Base-by-base conservation (phyloP, 1,140 invertebrate species). In the Atopsyche davidsoni region DNA sequence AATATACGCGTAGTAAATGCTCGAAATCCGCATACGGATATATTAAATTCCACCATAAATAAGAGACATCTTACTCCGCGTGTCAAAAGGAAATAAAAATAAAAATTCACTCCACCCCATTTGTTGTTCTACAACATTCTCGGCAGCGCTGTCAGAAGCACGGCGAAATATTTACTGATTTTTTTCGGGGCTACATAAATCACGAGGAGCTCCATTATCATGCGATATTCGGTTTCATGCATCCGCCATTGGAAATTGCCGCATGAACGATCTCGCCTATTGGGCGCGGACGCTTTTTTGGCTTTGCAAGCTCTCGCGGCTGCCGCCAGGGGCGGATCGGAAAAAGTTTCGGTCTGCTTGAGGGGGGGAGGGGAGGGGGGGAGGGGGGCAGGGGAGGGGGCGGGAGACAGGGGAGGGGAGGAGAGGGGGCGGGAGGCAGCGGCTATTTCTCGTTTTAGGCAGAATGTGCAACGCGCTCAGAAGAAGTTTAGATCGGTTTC, bases 401-500 rank as follows among this genome's bases (percentile, higher is more conserved):
- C 9, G 25, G n/a, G 25, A 28, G 25, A n/a, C 25, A 28, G 25
- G 6, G 6, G 25, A 11, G 41, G 16, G 32, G 23, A 41, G 31
- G 14, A 36, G 14, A 36, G 9, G 25, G n/a, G 25, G n/a, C 6
- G 25, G 6, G n/a, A n/a, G 6, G 6, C 6, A 11, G 41, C 9
- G 32, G 23, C 31, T 19, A 43, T 19, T 50, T 50, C 43, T 50
- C 35, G 14, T 24, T 32, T 19, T 21, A 14, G 36, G 23, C 17
- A 11, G 17, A 40, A 35, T 19, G 40, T 22, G 46, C 38, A 22
- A 49, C 48, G 28, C 38, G 38, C 40, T 14, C 11, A n/a, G 25
- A 4, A 16, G 18, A 25, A 43, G 38, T 50, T 43, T 50, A 43
- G 43, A 50, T 50, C 47, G 47, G 21, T 50, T 49, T 18, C 48